Percentiles rank a stretch among this genome's conserved stretches.
phyloP scores from a whole-genome alignment of 2,113 vertebrate genomes.

The Proterorhinus semilunaris region DNA sequence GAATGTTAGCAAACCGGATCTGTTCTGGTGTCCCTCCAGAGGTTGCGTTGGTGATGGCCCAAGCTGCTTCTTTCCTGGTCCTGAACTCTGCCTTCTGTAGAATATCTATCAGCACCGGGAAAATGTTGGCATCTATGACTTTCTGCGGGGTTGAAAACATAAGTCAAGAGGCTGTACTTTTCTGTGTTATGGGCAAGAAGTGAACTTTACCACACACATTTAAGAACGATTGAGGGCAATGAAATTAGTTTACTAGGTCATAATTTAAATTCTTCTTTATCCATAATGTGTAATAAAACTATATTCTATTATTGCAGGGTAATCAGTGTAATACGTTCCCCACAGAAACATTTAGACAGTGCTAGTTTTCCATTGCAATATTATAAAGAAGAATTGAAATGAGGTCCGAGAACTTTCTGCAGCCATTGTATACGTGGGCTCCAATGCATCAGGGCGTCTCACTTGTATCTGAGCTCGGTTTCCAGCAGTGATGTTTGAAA shows the following conservation, averaged over 20 bases:
- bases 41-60: constrained; percentile 98
- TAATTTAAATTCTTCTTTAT: no score
- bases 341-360: no score
- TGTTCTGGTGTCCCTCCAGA: constrained; percentile 96
- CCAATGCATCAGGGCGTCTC: neutral
- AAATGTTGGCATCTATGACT: constrained; percentile 97
- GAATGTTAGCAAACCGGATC: constrained; percentile 82
- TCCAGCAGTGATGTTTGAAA: constrained; percentile 98
- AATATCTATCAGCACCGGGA: constrained; percentile 96
- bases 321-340: no score
- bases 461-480: constrained; percentile 98
- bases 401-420: no score
- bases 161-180: neutral
- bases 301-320: no score
- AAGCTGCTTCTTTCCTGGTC: constrained; percentile 96
- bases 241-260: no score
- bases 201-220: no score
- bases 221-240: no score
- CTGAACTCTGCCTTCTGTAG: constrained; percentile 97
- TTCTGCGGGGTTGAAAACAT: constrained; percentile 72
- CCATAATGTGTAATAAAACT: no score
- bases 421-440: neutral
- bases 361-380: no score
- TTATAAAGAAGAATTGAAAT: no score
- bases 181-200: no score